Evolutionary conservation across 1,140 invertebrate species (phyloP), one percentile per base, ranked within the genome.

Genomic region (Saxidomus purpurata): DNA sequence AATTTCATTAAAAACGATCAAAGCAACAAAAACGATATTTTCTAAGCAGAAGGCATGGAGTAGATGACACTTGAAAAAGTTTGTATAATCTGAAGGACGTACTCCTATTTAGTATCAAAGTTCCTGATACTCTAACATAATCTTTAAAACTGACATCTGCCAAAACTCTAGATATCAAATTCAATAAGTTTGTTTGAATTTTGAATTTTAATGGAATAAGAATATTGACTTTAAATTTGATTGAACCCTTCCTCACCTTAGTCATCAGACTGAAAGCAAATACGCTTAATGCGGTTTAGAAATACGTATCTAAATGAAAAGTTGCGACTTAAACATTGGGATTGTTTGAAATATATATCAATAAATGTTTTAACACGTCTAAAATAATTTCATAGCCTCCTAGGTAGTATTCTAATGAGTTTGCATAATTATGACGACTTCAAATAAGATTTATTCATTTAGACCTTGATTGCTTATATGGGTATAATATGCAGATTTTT

Each of bases 111-210:
- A 8, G 43, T 43, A 43, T 43, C 43, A 43, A 43, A 43, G 43
- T 43, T 43, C 15, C 43, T 43, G 15, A 15, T 43, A 8, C 43
- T 43, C 43, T 43, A 63, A 55, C n/a, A 22, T 19, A 55, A n/a
- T 63, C 59, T 63, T 63, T 63, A 28, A 28, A 25, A 28, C 8
- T 63, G 19, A 63, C 59, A 63, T 25, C 25, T 15, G 19, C n/a
- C n/a, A 63, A 25, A 25, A 59, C 4, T 36, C 17, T 25, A 19
- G 22, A 80, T 38, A 59, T 25, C 77, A 55, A 31, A 80, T 80
- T 80, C 55, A 61, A 59, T 80, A 59, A 80, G 47, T 15, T 1
- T 61, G 22, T 80, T 61, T 59, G 77, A 49, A 4, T 80, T 79
- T 55, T 36, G 22, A 28, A 80, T 59, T 34, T 22, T 22, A 55